Percentiles rank a stretch among this genome's conserved stretches.
phyloP scores from a whole-genome alignment of 2,797 vertebrate genomes.

The Betta splendens region DNA sequence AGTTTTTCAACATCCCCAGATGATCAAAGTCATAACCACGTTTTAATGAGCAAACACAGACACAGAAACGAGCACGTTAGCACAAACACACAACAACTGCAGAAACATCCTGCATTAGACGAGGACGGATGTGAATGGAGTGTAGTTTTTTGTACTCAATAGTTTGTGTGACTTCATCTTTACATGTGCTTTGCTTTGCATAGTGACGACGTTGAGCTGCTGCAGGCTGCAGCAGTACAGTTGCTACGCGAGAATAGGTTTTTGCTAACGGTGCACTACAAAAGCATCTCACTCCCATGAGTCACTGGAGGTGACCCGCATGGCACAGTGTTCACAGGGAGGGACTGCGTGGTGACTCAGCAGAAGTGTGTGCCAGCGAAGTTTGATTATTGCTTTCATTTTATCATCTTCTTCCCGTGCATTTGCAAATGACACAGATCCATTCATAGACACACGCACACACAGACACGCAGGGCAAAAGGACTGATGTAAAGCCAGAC shows the following conservation, averaged over 20 bases:
- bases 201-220: slow-evolving; percentile 1
- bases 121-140: too few species aligned
- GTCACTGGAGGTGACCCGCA: not conserved
- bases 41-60: slow-evolving; percentile 17
- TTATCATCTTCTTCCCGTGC: not conserved
- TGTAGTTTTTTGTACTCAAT: too few species aligned
- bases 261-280: not conserved
- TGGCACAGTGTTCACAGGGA: not conserved
- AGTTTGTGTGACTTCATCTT: slow-evolving; percentile 5
- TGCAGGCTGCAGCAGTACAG: not conserved
- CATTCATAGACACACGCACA: slow-evolving; percentile 19
- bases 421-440: slow-evolving; percentile 10
- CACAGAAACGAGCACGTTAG: slow-evolving; percentile 3
- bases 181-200: not conserved
- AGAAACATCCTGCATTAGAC: too few species aligned
- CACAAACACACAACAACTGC: slow-evolving; percentile 10
- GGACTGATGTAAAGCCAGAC: slow-evolving; percentile 79
- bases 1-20: slow-evolving; percentile 8
- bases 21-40: not conserved
- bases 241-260: not conserved
- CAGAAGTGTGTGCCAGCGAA: not conserved
- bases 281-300: not conserved
- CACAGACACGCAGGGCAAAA: too few species aligned
- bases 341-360: not conserved
- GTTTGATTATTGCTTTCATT: slow-evolving; percentile 3